Evolutionary conservation across 2,888 invertebrate genomes (phyloP), one percentile per base, ranked within the genome.

Genomic region (Cyrtodaria siliqua): DNA sequence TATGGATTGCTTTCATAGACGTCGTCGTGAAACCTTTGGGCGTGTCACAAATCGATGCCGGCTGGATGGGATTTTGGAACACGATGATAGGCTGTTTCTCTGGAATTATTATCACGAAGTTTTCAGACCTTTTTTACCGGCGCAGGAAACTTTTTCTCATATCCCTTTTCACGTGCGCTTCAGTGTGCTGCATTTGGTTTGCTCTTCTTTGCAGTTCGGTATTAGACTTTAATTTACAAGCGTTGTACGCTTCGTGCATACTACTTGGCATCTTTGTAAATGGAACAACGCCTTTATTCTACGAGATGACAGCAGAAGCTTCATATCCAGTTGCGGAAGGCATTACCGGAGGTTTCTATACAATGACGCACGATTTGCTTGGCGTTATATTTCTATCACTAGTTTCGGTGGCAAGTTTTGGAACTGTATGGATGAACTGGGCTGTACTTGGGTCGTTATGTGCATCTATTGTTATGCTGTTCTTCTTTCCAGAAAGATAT

Each of bases 61-160:
- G 73, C 0, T 79, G 79, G 73, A 79, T 79, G 24, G 79, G 79
- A 27, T 79, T 79, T 33, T 70, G 70, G 67, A 56, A 79, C 60
- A 71, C 59, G 0, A 16, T 71, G 8, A 60, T 59, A 18, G 74
- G 79, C 0, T 74, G 79, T 60, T 59, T 74, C 20, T 53, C 66
- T 12, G 74, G 74, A 14, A 67, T 79, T 12, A 29, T 74, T 6
- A 49, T 73, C 12, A 63, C 74, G 3, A 70, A 63, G 42, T 79
- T 67, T 38, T 69, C 79, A 9, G 61, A 66, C 23, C 12, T 67
- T 24, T 74, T 79, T 23, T 26, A 71, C 49, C 53, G 79, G 2
- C 50, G 68, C 14, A 49, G 71, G 29, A 79, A 79, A 44, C 2
- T 67, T 0, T 67, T 70, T 44, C 50, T 74, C n/a, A 49, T 69